Base-by-base conservation (phyloP, 1,140 invertebrate species). In the Neodiprion lecontei region DNA sequence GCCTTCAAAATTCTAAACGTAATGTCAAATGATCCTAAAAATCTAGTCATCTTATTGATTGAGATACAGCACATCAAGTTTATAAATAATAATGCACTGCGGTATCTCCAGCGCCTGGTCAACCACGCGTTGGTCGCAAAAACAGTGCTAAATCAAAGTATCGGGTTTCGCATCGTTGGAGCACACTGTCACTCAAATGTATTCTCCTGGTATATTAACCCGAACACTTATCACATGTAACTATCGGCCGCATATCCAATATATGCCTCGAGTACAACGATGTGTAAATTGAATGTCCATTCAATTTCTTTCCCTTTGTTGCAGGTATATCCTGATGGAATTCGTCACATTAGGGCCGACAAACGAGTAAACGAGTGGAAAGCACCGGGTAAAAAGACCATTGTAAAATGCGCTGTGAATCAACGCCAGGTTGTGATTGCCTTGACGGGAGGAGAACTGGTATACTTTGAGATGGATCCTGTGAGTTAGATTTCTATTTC, bases 381-480 rank as follows among this genome's bases (percentile, higher is more conserved):
- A 84, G 96, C 97, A 0, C 98, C 98, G 0, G 97, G 96, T 7
- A 99, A 99, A 86, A 98, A 98, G 81, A 96, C 94, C 0, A 99
- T 99, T 76, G 94, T 98, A 0, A 97, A 98, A 87, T 99, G 98
- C 90, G 98, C 98, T 1, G 96, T 99, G 0, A 99, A 99, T 89
- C 96, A 99, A 84, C 90, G 98, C 74, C 99, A 99, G 90, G 97
- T 99, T 28, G 98, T 99, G 0, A 99, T 99, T 78, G 98, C 98
- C 1, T 88, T 99, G 7, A 96, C 96, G 50, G 98, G 98, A 0
- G 97, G 98, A 69, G 98, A 99, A 90, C 89, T 99, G 23, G 97
- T 99, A 17, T 99, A 99, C 89, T 99, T 99, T 88, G 98, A 99
- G 91, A 98, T 99, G 97, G 98, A 99, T 88, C 94, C 96, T 77